Conservation (phyloP, 2,797 vertebrate genomes). For the Cygnus olor region DNA sequence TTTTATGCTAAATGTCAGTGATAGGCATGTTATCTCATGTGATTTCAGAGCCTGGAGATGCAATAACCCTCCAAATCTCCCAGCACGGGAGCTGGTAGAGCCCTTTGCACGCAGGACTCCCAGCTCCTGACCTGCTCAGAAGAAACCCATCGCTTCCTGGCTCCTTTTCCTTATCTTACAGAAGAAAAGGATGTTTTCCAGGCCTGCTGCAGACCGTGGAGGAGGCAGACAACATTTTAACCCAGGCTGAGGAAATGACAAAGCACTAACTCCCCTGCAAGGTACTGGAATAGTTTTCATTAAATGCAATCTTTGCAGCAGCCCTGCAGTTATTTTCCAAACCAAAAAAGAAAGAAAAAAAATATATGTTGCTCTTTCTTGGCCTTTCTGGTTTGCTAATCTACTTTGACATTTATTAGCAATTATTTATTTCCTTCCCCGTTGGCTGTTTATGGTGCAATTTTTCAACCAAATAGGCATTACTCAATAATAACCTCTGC, state of each 20-base stretch:
- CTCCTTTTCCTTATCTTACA: background rate
- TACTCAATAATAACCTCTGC: constrained; percentile 62
- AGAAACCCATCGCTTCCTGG: background rate
- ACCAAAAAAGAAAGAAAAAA: no score
- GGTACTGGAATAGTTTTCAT: background rate
- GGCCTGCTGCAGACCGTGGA: background rate
- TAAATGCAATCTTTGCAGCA: background rate
- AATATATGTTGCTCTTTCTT: background rate
- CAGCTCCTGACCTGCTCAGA: background rate
- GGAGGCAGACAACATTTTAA: constrained; percentile 16
- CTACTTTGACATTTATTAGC: constrained; percentile 44
- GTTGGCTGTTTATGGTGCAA: constrained; percentile 42
- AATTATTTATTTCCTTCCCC: constrained; percentile 44
- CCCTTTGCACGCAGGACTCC: background rate
- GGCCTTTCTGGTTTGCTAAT: constrained; percentile 19
- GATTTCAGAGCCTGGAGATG: background rate
- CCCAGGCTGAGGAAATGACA: constrained; percentile 22
- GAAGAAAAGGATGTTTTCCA: background rate
- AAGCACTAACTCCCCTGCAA: constrained; percentile 30
- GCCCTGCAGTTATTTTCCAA: background rate
- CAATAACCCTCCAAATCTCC: background rate
- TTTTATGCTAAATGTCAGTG: background rate
- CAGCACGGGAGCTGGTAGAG: background rate
- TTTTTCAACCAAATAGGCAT: constrained; percentile 31
- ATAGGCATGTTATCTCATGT: background rate